A percentile compares a stretch with the other conserved stretches of the same genome.
Evolutionary conservation across 2,797 vertebrate genomes (phyloP).

Genomic region (Scolopax rusticola): DNA sequence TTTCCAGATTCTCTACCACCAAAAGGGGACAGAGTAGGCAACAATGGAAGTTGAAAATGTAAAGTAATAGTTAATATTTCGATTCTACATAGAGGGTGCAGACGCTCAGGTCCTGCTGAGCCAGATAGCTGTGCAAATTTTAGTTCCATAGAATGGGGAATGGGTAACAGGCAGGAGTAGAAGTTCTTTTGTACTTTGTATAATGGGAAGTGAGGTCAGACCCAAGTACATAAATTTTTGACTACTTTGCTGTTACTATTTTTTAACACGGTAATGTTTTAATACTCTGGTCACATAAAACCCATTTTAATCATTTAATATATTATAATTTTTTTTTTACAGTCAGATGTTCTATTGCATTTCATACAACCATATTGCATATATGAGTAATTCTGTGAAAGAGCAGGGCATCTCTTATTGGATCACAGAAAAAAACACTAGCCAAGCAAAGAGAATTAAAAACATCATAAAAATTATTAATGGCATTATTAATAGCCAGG

Average conservation of each 20-base stretch:
- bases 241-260: not conserved
- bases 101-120: not conserved
- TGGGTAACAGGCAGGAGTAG: not conserved
- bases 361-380: not conserved
- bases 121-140: not conserved
- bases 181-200: not conserved
- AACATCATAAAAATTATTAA: slow-evolving; percentile 33
- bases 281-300: not conserved
- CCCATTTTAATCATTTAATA: not conserved
- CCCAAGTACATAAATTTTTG: not conserved
- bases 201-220: not conserved
- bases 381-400: not conserved
- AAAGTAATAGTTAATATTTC: not conserved
- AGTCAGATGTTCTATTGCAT: not conserved
- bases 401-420: not conserved
- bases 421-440: not conserved
- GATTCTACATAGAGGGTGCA: not conserved
- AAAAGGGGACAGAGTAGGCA: not conserved
- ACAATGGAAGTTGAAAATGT: not conserved
- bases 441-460: not conserved
- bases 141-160: not conserved
- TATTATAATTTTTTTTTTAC: not conserved
- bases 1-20: not conserved
- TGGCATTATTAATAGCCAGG: not conserved
- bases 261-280: not conserved